Percentiles rank a stretch among this genome's conserved stretches.
These are phyloP conservation scores for Bugula neritina DNA, from an alignment of 2,888 invertebrate genomes.

Conservation along the genomic window DNA sequence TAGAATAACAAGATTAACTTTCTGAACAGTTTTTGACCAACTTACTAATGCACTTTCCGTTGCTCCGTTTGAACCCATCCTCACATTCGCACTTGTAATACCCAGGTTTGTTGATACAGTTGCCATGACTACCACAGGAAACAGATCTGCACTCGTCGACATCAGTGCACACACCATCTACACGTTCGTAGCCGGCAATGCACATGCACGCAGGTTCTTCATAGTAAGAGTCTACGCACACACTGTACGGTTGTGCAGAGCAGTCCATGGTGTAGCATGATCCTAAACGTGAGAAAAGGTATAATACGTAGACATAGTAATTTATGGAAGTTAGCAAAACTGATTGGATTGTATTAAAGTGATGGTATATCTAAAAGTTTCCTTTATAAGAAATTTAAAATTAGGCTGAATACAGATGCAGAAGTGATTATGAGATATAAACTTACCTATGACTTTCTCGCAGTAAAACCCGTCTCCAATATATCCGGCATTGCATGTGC, in stretches of 20 bases:
- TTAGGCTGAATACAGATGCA: not conserved
- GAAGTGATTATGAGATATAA: not conserved
- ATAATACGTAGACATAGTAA: too few species aligned
- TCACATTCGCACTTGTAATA: conserved; percentile 86
- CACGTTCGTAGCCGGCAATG: not conserved
- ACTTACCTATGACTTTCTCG: not conserved
- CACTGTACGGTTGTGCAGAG: not conserved
- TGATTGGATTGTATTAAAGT: too few species aligned
- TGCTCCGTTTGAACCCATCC: conserved; percentile 66
- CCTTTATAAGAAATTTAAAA: too few species aligned
- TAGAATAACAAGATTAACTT: too few species aligned
- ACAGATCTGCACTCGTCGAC: conserved; percentile 80
- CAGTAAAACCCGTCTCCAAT: conserved; percentile 25
- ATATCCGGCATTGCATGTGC: conserved; percentile 30
- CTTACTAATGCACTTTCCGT: not conserved
- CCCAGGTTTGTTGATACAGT: conserved; percentile 79
- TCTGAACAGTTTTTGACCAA: too few species aligned
- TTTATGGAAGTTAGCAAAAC: too few species aligned
- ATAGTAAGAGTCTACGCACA: not conserved
- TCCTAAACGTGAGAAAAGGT: too few species aligned
- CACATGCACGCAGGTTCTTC: not conserved
- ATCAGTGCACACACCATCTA: conserved; percentile 55
- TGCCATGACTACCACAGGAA: conserved; percentile 77
- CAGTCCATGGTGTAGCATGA: too few species aligned
- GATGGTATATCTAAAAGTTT: too few species aligned